These are phyloP conservation scores for Megamerina dolium DNA, from an alignment of 2,888 invertebrate species.

Conservation along the genomic window DNA sequence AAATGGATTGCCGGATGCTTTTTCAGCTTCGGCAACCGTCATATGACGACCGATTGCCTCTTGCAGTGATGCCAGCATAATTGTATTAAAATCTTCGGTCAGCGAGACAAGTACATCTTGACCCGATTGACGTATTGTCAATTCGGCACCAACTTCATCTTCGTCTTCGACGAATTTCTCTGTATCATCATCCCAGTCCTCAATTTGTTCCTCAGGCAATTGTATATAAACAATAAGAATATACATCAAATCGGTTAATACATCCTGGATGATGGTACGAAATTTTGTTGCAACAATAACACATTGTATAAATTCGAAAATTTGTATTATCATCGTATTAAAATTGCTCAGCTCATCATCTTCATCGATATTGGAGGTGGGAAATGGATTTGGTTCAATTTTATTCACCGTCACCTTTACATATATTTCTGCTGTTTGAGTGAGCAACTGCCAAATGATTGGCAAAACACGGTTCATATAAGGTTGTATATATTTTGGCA, in stretches of 20 bases:
- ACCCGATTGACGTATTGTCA: constrained; percentile 61
- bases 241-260: constrained; percentile 59
- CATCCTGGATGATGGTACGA: constrained; percentile 54
- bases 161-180: constrained; percentile 67
- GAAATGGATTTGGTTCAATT: constrained; percentile 49
- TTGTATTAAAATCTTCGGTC: constrained; percentile 53
- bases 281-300: constrained; percentile 57
- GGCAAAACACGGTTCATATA: constrained; percentile 59
- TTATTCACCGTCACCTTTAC: constrained; percentile 60
- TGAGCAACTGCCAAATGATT: constrained; percentile 64
- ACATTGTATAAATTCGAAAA: constrained; percentile 62
- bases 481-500: constrained; percentile 57
- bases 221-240: constrained; percentile 64
- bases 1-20: constrained; percentile 48
- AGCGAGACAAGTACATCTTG: constrained; percentile 56
- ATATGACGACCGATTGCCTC: constrained; percentile 58
- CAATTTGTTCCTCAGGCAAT: constrained; percentile 62
- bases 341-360: constrained; percentile 59
- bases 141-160: constrained; percentile 57
- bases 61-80: constrained; percentile 54
- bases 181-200: constrained; percentile 58
- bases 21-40: constrained; percentile 53
- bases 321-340: constrained; percentile 59
- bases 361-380: constrained; percentile 56
- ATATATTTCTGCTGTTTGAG: constrained; percentile 61